These are phyloP conservation scores for Toxotes lorentzi DNA, from an alignment of 2,797 vertebrate species.

Conservation along the genomic window DNA sequence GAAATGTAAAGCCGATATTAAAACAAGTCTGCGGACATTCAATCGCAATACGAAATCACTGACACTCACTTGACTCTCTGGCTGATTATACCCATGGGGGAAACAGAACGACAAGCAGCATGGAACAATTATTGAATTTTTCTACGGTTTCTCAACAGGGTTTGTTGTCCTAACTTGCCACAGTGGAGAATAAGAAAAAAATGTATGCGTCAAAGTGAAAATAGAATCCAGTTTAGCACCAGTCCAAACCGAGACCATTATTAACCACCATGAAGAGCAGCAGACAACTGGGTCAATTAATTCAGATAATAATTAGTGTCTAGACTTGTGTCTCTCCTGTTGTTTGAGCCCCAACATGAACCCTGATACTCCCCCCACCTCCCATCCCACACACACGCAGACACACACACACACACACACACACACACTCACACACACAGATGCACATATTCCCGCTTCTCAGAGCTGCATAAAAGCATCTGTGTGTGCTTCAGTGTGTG, in stretches of 20 bases:
- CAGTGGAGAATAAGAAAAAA: background rate
- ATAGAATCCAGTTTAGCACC: conserved; percentile 7
- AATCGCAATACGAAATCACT: background rate
- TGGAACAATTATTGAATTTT: conserved; percentile 6
- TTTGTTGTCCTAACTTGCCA: conserved; percentile 17
- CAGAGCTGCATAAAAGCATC: conserved; percentile 32
- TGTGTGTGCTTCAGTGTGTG: background rate
- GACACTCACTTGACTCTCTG: background rate
- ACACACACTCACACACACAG: too few species aligned
- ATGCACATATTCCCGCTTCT: background rate
- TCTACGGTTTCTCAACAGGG: background rate
- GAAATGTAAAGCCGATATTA: background rate
- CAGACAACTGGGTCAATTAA: conserved; percentile 71
- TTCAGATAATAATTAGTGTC: conserved; percentile 68
- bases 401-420: background rate
- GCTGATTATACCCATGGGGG: background rate
- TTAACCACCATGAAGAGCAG: conserved; percentile 50
- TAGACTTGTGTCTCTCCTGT: conserved; percentile 64
- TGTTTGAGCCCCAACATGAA: conserved; percentile 37
- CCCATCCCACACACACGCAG: conserved; percentile 9
- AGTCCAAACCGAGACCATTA: conserved; percentile 39
- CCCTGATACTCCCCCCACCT: background rate
- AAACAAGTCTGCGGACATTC: conserved; percentile 1
- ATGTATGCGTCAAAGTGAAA: background rate
- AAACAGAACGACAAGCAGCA: conserved; percentile 13